Base-by-base conservation (phyloP, 2,113 vertebrate species). In the Ailurus styani region DNA sequence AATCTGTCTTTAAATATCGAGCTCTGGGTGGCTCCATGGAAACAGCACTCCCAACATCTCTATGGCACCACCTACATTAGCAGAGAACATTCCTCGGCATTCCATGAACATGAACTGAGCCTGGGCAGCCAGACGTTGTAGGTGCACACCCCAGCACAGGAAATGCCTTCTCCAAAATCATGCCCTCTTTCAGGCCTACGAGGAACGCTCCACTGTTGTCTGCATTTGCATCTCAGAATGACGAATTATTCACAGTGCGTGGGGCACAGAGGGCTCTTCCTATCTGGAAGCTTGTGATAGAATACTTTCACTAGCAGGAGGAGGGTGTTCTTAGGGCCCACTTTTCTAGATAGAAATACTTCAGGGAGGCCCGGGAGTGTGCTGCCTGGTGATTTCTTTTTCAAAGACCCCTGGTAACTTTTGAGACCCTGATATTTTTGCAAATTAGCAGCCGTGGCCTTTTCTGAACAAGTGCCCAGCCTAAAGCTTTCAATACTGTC, bases 381-480 rank as follows among this genome's bases (percentile, higher is more conserved):
- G 27, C 21, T 77, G 27, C 77, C 54, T 23, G 45, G 25, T 77
- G 47, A 97, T 81, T 93, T 95, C 68, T 87, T 31, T 84, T 81
- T 70, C 34, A 55, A 64, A 34, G 34, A 31, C 11, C 72, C 57
- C 64, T 50, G 18, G 8, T 82, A 68, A 85, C 78, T 95, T 88
- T 34, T 11, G 34, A 91, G 85, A 64, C 88, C 47, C 95, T 97
- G 72, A 78, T 93, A 47, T 45, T 95, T 94, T 94, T 95, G 47
- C 87, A 96, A 31, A 93, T 91, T 77, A 95, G 66, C 82, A 94
- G 72, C 81, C 83, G 47, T 62, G 73, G 45, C 93, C 82, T 95
- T 96, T 96, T 83, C 73, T 40, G 54, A 97, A 68, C 72, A 29
- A 34, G 31, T 13, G 27, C 84, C 55, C 62, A 75, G 90, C 13